These are phyloP conservation scores for Hippopotamus amphibius DNA, from an alignment of 2,113 vertebrate species.

Conservation along the genomic window DNA sequence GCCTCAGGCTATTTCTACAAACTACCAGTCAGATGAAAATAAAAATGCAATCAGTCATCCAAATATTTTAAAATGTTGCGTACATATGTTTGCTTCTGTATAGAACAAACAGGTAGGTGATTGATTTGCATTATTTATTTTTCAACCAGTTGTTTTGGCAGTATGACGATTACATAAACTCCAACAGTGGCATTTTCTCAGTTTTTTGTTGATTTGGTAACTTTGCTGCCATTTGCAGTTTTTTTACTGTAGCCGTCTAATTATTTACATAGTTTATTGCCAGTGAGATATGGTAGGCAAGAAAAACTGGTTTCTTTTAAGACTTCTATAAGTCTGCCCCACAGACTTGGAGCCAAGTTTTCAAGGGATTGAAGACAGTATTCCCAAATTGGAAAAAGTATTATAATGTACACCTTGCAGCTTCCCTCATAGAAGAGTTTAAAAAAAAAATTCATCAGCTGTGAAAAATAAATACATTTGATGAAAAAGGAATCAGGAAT, in stretches of 20 bases:
- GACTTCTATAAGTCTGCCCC: neutral
- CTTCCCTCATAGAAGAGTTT: neutral
- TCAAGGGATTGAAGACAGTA: neutral
- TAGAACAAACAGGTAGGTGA: neutral
- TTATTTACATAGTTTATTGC: neutral
- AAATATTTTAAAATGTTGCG: constrained; percentile 25
- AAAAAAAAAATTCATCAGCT: neutral
- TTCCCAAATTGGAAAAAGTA: neutral
- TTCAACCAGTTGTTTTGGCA: constrained; percentile 11
- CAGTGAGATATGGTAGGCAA: neutral
- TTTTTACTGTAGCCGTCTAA: neutral
- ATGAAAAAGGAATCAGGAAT: constrained; percentile 34
- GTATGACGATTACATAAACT: neutral
- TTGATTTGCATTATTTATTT: constrained; percentile 34
- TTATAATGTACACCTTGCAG: neutral
- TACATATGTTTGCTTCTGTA: neutral
- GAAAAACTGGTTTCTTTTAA: constrained; percentile 40
- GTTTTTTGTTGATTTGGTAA: constrained; percentile 21
- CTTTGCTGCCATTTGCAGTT: neutral
- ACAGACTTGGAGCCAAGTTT: neutral
- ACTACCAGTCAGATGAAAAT: neutral
- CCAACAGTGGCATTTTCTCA: neutral
- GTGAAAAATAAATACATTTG: neutral
- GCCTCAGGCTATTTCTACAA: constrained; percentile 22
- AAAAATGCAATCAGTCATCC: neutral